These are phyloP conservation scores for Pseudanteris insignis DNA, from an alignment of 2,888 invertebrate species.

Conservation along the genomic window DNA sequence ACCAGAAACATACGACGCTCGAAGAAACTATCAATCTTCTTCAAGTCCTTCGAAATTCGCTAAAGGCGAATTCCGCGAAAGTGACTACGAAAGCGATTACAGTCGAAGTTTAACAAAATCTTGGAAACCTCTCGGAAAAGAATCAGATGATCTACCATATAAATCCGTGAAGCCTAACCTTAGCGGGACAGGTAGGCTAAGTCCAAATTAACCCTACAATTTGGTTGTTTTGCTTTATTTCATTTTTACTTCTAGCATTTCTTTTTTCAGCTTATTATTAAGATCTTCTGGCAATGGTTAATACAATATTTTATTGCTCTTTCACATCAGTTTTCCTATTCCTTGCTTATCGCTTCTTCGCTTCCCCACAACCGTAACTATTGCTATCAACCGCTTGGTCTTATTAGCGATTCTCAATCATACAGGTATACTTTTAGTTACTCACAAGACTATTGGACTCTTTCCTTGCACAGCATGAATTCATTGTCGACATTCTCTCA, in stretches of 20 bases:
- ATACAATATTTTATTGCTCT: constrained; percentile 51
- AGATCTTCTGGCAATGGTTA: constrained; percentile 53
- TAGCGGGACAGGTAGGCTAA: constrained; percentile 39
- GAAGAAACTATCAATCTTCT: constrained; percentile 67
- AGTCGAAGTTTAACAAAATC: constrained; percentile 73
- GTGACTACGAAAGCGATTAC: constrained; percentile 79
- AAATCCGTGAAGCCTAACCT: constrained; percentile 70
- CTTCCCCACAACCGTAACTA: constrained; percentile 42
- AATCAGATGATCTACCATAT: constrained; percentile 69
- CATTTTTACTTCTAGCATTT: constrained; percentile 50
- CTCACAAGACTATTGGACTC: constrained; percentile 26
- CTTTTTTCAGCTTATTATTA: constrained; percentile 57
- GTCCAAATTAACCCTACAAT: background rate
- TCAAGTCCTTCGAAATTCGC: constrained; percentile 75
- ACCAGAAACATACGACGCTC: constrained; percentile 62
- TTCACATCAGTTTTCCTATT: constrained; percentile 49
- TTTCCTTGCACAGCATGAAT: constrained; percentile 17
- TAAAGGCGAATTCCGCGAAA: constrained; percentile 74
- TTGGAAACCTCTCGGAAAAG: constrained; percentile 70
- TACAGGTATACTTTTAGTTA: constrained; percentile 29
- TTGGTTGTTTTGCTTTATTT: constrained; percentile 28
- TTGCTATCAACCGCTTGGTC: constrained; percentile 41
- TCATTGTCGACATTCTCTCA: background rate
- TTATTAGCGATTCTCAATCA: constrained; percentile 39
- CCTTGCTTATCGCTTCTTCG: constrained; percentile 49